Evolutionary conservation across 2,797 vertebrate species (phyloP).

Genomic region (Notamacropus eugenii): DNA sequence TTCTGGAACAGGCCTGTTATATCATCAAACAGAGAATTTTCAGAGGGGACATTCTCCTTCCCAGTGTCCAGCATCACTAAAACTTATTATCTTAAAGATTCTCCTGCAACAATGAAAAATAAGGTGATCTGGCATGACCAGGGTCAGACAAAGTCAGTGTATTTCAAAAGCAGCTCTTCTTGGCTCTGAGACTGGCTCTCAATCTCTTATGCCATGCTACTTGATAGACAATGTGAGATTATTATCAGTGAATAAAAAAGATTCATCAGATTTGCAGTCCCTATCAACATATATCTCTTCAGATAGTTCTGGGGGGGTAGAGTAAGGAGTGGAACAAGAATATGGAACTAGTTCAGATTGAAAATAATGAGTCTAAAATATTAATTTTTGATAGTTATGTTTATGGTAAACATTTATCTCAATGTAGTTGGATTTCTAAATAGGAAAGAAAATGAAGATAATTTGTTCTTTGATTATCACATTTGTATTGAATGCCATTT

Average conservation of each 20-base stretch:
- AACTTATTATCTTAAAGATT: not conserved
- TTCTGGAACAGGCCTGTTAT: not conserved
- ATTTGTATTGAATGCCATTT: not conserved
- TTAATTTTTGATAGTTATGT: not conserved
- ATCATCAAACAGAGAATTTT: not conserved
- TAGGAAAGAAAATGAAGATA: not conserved
- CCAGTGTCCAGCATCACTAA: not conserved
- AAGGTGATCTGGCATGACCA: not conserved
- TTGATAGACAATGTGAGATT: not conserved
- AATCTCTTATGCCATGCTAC: not conserved
- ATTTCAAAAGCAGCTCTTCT: not conserved
- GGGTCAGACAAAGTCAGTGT: not conserved
- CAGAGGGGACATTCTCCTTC: not conserved
- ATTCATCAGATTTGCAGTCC: not conserved
- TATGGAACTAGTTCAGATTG: not conserved
- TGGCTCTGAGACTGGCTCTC: not conserved
- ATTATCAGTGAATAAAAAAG: not conserved
- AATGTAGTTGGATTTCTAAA: not conserved
- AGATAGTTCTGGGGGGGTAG: not conserved
- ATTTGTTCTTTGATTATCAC: not conserved
- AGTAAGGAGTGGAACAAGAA: not conserved
- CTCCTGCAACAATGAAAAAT: not conserved
- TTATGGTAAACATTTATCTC: not conserved
- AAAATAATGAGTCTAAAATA: not conserved
- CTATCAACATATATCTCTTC: not conserved